A percentile compares a stretch with the other conserved stretches of the same genome.
Evolutionary conservation across 2,888 invertebrate species (phyloP).

Genomic region (Cybosia mesomella): DNA sequence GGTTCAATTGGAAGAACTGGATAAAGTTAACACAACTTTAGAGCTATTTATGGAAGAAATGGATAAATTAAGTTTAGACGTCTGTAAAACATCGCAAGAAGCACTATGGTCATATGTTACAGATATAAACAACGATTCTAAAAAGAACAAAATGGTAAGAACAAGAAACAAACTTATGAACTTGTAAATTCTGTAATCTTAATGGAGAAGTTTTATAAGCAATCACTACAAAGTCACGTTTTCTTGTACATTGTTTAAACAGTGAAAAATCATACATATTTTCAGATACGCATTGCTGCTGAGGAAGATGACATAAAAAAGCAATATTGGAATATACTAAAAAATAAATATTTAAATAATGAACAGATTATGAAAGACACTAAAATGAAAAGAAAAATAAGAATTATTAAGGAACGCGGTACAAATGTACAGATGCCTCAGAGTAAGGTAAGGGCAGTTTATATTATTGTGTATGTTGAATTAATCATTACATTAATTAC

Average conservation of each 20-base stretch:
- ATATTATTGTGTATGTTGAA: not conserved
- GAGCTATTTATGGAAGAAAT: slow-evolving; percentile 77
- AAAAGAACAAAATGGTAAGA: slow-evolving; percentile 80
- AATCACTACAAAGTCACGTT: slow-evolving; percentile 22
- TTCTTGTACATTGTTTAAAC: slow-evolving; percentile 17
- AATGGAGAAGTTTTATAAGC: slow-evolving; percentile 20
- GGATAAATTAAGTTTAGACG: slow-evolving; percentile 78
- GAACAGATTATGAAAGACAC: slow-evolving; percentile 57
- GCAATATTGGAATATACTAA: slow-evolving; percentile 79
- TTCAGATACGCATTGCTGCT: slow-evolving; percentile 74
- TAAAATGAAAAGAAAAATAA: slow-evolving; percentile 69
- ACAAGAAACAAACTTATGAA: not conserved
- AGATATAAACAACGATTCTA: slow-evolving; percentile 74
- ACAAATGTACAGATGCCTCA: slow-evolving; percentile 82
- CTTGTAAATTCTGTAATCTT: slow-evolving; percentile 20
- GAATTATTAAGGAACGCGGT: slow-evolving; percentile 79
- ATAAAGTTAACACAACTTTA: slow-evolving; percentile 69
- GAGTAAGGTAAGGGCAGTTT: slow-evolving; percentile 69
- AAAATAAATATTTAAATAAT: slow-evolving; percentile 72
- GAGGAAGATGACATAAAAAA: slow-evolving; percentile 83
- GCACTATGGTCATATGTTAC: slow-evolving; percentile 81
- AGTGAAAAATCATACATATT: not conserved
- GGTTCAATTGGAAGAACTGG: slow-evolving; percentile 68
- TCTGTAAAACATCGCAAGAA: slow-evolving; percentile 79
- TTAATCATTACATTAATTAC: not conserved